Evolutionary conservation across 2,888 invertebrate species (phyloP).

Genomic region (Tillus elongatus): DNA sequence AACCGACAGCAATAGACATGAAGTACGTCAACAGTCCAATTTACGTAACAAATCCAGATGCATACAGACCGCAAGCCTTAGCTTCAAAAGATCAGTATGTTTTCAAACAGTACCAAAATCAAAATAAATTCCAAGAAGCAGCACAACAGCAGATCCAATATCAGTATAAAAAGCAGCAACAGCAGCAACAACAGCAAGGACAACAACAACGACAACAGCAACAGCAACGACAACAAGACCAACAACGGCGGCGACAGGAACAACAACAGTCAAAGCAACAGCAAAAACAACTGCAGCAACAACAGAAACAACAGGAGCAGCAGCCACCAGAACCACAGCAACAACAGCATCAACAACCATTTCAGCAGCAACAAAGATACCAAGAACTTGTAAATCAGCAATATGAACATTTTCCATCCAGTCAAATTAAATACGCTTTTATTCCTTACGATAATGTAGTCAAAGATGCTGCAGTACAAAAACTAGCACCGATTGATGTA

Average conservation of each 20-base stretch:
- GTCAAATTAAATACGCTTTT: conserved; percentile 28
- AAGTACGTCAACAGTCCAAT: too few species aligned
- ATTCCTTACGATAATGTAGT: conserved; percentile 18
- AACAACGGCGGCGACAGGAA: conserved; percentile 1
- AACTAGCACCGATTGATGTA: conserved; percentile 21
- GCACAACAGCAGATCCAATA: neutral
- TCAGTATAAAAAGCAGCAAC: neutral
- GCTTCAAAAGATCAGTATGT: too few species aligned
- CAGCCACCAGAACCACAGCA: conserved; percentile 11
- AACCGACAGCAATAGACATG: too few species aligned
- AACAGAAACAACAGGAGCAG: too few species aligned
- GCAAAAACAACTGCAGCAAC: too few species aligned
- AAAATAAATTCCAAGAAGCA: conserved; percentile 1
- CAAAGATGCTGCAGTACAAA: too few species aligned
- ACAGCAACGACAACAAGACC: conserved; percentile 5
- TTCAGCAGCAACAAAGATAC: conserved; percentile 10
- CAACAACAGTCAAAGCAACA: conserved; percentile 4
- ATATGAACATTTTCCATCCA: conserved; percentile 20
- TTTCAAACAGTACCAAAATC: neutral
- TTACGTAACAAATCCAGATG: too few species aligned
- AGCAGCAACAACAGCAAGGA: conserved; percentile 3
- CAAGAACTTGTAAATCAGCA: conserved; percentile 11
- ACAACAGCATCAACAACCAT: conserved; percentile 10
- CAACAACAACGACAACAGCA: neutral
- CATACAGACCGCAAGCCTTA: too few species aligned